These are phyloP conservation scores for Elysia crispata DNA, from an alignment of 2,888 invertebrate genomes.

Conservation along the genomic window DNA sequence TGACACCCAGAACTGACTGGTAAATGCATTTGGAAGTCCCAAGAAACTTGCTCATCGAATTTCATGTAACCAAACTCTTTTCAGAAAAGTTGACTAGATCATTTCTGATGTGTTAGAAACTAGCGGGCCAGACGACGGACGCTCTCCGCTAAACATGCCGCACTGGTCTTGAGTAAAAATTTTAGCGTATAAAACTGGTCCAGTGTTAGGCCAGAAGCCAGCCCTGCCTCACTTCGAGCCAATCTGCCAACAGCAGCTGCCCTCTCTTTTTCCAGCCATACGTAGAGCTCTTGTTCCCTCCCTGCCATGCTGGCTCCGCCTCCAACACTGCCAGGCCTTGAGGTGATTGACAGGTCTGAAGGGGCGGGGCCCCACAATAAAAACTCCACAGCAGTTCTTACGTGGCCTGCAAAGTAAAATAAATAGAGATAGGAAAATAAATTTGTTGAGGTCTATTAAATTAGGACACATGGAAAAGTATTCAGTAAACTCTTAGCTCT, in stretches of 20 bases:
- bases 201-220: conserved; percentile 56
- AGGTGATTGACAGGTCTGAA: conserved; percentile 36
- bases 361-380: conserved; percentile 68
- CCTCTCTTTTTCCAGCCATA: conserved; percentile 69
- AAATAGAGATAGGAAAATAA: conserved; percentile 1
- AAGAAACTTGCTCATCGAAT: too few relatives aligned
- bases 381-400: conserved; percentile 69
- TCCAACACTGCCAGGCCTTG: conserved; percentile 45
- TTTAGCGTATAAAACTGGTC: conserved; percentile 71
- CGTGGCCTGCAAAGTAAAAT: conserved; percentile 52
- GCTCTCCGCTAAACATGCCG: conserved; percentile 67
- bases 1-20: too few relatives aligned
- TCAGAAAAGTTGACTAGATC: neutral
- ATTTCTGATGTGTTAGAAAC: neutral
- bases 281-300: conserved; percentile 65
- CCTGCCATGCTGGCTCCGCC: conserved; percentile 54
- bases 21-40: too few relatives aligned
- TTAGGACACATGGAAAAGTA: too few relatives aligned
- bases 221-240: conserved; percentile 59
- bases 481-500: too few relatives aligned
- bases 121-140: conserved; percentile 54
- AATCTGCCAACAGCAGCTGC: conserved; percentile 62
- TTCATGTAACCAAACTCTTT: too few relatives aligned
- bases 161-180: conserved; percentile 70
- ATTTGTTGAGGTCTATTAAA: too few relatives aligned